Conservation (phyloP, 1,140 invertebrate genomes). For the Pantala flavescens region DNA sequence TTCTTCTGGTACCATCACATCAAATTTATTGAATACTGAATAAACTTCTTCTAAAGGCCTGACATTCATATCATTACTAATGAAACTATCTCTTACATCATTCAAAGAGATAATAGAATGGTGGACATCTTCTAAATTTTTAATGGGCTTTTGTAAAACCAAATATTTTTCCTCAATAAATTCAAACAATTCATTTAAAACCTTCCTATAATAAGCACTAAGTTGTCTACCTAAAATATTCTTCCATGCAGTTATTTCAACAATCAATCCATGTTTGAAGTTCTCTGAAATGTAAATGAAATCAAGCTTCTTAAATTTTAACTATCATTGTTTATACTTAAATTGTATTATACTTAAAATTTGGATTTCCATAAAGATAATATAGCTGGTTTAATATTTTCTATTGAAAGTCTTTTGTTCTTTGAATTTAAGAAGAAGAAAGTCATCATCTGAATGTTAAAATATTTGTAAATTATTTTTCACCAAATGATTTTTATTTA, state of each 20-base stretch:
- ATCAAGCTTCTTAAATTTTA: no score
- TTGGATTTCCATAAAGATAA: no score
- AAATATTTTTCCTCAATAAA: constrained; percentile 59
- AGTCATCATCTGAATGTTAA: no score
- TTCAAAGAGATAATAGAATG: constrained; percentile 53
- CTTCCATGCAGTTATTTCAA: constrained; percentile 66
- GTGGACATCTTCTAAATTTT: constrained; percentile 18
- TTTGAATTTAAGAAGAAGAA: no score
- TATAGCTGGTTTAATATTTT: no score
- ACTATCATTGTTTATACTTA: no score
- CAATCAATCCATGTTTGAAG: constrained; percentile 52
- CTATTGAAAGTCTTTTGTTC: no score
- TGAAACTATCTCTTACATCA: constrained; percentile 56
- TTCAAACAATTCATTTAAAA: constrained; percentile 49
- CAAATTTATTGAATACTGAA: constrained; percentile 54
- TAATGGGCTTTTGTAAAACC: constrained; percentile 41
- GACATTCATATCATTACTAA: constrained; percentile 63
- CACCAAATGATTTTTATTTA: no score
- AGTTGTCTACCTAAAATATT: constrained; percentile 48
- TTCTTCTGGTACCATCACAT: constrained; percentile 60
- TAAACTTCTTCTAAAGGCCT: constrained; percentile 71
- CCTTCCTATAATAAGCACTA: constrained; percentile 47
- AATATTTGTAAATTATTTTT: no score
- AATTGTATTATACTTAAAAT: no score
- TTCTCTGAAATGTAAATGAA: constrained; percentile 41